Base-by-base conservation (phyloP, 2,113 vertebrate genomes). In the Notarius quadriscutis region DNA sequence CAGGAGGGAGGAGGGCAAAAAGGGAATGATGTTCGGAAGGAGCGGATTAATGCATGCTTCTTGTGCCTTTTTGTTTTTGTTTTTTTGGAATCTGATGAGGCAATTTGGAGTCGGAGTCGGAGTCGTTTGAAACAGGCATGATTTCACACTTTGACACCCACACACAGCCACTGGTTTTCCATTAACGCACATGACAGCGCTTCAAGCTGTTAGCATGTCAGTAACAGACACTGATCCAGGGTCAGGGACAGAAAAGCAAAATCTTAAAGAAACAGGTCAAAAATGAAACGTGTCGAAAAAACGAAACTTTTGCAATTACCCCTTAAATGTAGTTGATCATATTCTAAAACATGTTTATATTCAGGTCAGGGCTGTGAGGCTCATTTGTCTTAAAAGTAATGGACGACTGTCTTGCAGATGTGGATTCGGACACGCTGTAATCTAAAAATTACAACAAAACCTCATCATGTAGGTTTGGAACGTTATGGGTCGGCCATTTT, bases 21-120 rank as follows among this genome's bases (percentile, higher is more conserved):
- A 80, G 84, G 63, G 86, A 92, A 93, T 91, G 92, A 91, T 92
- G 92, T 83, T 50, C 92, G 94, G 91, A 84, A 89, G 88, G 74
- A 86, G 72, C 84, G 79, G 87, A 93, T 93, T 90, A 89, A 92
- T 89, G 88, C 89, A 5, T 89, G 90, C 90, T 90, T 62, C 87
- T 91, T 86, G 91, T 87, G 74, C 85, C 84, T 89, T 87, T 84
- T 65, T 90, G 82, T 87, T 92, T 63, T 91, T 75, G 81, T 71
- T 90, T 90, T 91, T 93, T 90, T n/a, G 87, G 62, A 84, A 86
- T 92, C 90, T 90, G 84, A 87, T 84, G 48, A 89, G 41, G 62
- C 89, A 55, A 77, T 89, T 87, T 85, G 86, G 86, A 85, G 72
- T 88, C 83, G 84, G 85, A 87, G 79, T 87, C 34, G 86, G 63